Evolutionary conservation across 2,113 vertebrate genomes (phyloP).

Genomic region (Vicugna pacos): DNA sequence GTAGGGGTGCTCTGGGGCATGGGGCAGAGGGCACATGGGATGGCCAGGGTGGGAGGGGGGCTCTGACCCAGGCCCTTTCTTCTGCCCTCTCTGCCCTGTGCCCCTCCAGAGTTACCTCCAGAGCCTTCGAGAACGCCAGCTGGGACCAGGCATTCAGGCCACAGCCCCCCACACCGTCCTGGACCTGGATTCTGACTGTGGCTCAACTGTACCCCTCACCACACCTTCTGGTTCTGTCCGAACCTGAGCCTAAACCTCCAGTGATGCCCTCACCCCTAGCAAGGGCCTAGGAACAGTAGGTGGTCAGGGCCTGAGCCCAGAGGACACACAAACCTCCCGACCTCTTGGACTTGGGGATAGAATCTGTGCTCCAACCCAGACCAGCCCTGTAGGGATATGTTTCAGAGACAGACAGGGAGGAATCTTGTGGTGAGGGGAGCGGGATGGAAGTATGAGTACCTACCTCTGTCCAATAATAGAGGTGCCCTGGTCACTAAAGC

Average conservation of each 20-base stretch:
- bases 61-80: constrained; percentile 41
- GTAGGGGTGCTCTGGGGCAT: not conserved
- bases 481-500: not conserved
- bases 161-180: constrained; percentile 87
- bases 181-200: constrained; percentile 91
- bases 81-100: not conserved
- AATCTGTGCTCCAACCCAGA: constrained; percentile 46
- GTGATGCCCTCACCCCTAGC: not conserved
- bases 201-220: constrained; percentile 91
- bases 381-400: constrained; percentile 21
- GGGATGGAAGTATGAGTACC: not conserved
- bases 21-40: not conserved
- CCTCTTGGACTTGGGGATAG: constrained; percentile 28
- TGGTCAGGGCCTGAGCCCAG: not conserved
- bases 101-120: constrained; percentile 92
- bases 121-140: constrained; percentile 91
- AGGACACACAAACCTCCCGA: not conserved
- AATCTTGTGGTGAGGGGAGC: not conserved
- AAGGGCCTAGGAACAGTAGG: not conserved
- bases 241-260: constrained; percentile 62
- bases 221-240: constrained; percentile 75
- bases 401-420: constrained; percentile 14
- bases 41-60: not conserved
- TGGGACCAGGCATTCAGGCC: constrained; percentile 87
- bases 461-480: constrained; percentile 39